phyloP scores from a whole-genome alignment of 2,797 vertebrate species.

The Etheostoma perlongum region DNA sequence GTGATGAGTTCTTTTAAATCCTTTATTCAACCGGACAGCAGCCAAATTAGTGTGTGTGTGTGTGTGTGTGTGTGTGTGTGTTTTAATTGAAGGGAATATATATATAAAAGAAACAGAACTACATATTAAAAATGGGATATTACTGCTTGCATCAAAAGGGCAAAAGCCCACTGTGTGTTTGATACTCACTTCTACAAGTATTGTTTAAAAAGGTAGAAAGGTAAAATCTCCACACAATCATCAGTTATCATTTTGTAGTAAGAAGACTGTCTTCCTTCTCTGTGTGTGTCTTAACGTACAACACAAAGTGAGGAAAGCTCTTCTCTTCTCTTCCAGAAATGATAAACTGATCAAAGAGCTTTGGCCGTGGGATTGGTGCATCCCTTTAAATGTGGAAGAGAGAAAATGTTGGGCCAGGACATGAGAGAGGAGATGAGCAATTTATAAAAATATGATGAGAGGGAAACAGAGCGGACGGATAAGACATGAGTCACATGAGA shows the following conservation, averaged over 20 bases:
- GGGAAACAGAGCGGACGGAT: neutral
- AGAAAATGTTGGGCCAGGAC: neutral
- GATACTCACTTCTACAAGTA: neutral
- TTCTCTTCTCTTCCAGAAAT: constrained; percentile 2
- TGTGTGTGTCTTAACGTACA: neutral
- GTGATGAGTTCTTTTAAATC: neutral
- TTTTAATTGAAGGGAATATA: too few relatives aligned
- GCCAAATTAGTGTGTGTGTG: neutral
- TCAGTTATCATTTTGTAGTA: neutral
- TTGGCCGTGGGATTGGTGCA: neutral
- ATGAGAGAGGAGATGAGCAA: neutral
- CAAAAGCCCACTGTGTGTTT: too few relatives aligned
- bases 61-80: too few relatives aligned
- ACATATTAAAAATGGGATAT: too few relatives aligned
- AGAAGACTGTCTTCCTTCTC: neutral
- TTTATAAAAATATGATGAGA: constrained; percentile 13
- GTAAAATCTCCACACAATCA: neutral
- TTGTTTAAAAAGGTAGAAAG: neutral
- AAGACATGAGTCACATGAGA: neutral
- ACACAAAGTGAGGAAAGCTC: neutral
- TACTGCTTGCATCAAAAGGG: too few relatives aligned
- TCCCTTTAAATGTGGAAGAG: constrained; percentile 9
- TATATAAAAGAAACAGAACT: too few relatives aligned
- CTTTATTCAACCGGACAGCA: neutral
- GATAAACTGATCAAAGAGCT: neutral